A percentile compares a stretch with the other conserved stretches of the same genome.
These are phyloP conservation scores for Rhorus exstirpatorius DNA, from an alignment of 2,888 invertebrate species.

Conservation along the genomic window DNA sequence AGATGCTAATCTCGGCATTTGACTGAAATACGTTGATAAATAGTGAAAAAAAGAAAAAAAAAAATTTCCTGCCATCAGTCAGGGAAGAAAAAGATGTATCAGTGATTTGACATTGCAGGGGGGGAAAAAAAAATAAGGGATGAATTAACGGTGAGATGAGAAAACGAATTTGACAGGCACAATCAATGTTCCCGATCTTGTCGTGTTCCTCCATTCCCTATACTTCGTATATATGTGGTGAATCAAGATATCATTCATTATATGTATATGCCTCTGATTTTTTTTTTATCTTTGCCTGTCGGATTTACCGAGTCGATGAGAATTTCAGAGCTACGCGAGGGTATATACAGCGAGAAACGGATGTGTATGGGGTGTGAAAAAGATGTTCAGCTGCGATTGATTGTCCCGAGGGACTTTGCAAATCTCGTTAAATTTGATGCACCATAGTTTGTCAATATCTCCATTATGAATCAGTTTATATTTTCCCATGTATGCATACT, in stretches of 20 bases:
- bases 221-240: background rate
- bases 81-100: constrained; percentile 20
- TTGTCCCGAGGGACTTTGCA: background rate
- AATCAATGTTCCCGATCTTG: constrained; percentile 53
- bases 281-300: constrained; percentile 6
- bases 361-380: constrained; percentile 11
- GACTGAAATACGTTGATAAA: background rate
- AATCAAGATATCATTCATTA: constrained; percentile 18
- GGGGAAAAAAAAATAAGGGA: constrained; percentile 14
- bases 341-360: background rate
- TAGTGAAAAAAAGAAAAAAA: background rate
- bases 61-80: background rate
- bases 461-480: constrained; percentile 7
- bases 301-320: constrained; percentile 31
- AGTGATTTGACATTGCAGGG: constrained; percentile 17
- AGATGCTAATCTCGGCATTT: too few relatives aligned
- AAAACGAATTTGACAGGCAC: constrained; percentile 56
- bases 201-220: constrained; percentile 15
- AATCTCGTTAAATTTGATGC: constrained; percentile 26
- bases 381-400: constrained; percentile 43
- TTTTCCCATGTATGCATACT: background rate
- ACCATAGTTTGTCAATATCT: background rate
- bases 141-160: constrained; percentile 25
- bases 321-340: constrained; percentile 24
- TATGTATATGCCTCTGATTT: constrained; percentile 3